These are phyloP conservation scores for Metacarcinus magister DNA, from an alignment of 2,888 invertebrate species.

Conservation along the genomic window DNA sequence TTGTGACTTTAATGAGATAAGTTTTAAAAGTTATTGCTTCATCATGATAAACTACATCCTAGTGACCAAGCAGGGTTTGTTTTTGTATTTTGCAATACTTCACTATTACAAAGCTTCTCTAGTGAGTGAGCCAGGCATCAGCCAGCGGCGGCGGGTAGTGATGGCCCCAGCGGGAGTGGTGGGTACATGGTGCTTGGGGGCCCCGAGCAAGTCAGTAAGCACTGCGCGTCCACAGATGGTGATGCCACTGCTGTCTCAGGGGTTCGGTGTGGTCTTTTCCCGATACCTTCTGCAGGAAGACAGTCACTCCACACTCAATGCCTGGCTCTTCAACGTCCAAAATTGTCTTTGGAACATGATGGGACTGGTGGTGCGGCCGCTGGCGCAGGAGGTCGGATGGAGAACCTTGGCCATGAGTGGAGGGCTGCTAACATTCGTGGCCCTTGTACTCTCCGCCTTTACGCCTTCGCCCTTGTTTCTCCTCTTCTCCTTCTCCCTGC, in stretches of 20 bases:
- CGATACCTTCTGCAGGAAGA: slow-evolving; percentile 63
- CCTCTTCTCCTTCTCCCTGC: slow-evolving; percentile 71
- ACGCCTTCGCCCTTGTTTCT: slow-evolving; percentile 67
- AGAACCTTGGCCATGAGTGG: slow-evolving; percentile 58
- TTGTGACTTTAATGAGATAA: background rate
- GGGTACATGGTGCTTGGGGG: background rate
- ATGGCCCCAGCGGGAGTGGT: background rate
- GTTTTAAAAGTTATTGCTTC: background rate
- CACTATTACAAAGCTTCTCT: background rate
- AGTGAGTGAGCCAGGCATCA: background rate
- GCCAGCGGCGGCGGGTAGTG: background rate
- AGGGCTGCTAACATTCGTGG: slow-evolving; percentile 30
- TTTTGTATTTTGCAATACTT: background rate
- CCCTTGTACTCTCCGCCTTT: slow-evolving; percentile 63
- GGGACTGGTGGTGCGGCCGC: slow-evolving; percentile 67
- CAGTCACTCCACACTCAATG: slow-evolving; percentile 65
- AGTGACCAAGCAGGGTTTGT: background rate
- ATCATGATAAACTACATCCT: background rate
- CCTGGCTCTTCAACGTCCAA: slow-evolving; percentile 76
- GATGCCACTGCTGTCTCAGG: slow-evolving; percentile 50
- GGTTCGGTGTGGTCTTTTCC: slow-evolving; percentile 75
- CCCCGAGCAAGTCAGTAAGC: background rate
- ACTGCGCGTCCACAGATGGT: slow-evolving; percentile 54
- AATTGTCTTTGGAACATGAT: slow-evolving; percentile 70
- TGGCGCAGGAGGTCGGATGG: slow-evolving; percentile 72